Evolutionary conservation across 2,797 vertebrate species (phyloP).

Genomic region (Xiphophorus birchmanni): DNA sequence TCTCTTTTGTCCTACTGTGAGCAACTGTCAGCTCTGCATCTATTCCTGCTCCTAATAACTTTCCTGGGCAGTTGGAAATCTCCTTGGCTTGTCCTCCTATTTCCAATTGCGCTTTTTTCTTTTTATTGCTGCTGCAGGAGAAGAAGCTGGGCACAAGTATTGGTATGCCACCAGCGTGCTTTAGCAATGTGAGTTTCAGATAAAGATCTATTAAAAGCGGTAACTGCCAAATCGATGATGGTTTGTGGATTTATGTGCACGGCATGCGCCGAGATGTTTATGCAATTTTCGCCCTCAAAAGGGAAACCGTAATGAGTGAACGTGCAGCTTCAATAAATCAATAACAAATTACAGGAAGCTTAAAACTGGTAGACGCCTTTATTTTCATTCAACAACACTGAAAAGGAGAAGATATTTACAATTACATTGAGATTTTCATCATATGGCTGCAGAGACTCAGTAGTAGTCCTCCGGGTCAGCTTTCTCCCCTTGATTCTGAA

Average conservation of each 20-base stretch:
- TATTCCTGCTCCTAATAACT: constrained; percentile 42
- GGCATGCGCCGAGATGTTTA: constrained; percentile 12
- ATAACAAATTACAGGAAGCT: constrained; percentile 34
- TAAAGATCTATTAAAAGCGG: constrained; percentile 39
- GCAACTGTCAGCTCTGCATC: constrained; percentile 52
- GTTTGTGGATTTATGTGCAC: constrained; percentile 20
- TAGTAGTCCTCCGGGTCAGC: constrained; percentile 84
- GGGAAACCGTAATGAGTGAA: constrained; percentile 17
- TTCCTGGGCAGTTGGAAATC: constrained; percentile 37
- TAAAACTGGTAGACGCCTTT: constrained; percentile 61
- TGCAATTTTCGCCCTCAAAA: constrained; percentile 27
- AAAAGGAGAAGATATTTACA: constrained; percentile 68
- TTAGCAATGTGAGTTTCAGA: constrained; percentile 39
- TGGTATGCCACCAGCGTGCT: constrained; percentile 38
- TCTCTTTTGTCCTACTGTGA: constrained; percentile 62
- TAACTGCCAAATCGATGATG: constrained; percentile 28
- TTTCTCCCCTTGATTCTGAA: constrained; percentile 88
- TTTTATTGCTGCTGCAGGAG: neutral
- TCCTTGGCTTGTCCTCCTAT: constrained; percentile 56
- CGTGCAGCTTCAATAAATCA: constrained; percentile 23
- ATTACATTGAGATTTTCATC: constrained; percentile 42
- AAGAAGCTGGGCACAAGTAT: constrained; percentile 32
- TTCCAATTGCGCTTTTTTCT: constrained; percentile 1
- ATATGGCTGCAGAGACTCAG: constrained; percentile 67
- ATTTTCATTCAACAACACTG: constrained; percentile 64